Base-by-base conservation (phyloP, 2,797 vertebrate species). In the Cirrhinus mrigala region DNA sequence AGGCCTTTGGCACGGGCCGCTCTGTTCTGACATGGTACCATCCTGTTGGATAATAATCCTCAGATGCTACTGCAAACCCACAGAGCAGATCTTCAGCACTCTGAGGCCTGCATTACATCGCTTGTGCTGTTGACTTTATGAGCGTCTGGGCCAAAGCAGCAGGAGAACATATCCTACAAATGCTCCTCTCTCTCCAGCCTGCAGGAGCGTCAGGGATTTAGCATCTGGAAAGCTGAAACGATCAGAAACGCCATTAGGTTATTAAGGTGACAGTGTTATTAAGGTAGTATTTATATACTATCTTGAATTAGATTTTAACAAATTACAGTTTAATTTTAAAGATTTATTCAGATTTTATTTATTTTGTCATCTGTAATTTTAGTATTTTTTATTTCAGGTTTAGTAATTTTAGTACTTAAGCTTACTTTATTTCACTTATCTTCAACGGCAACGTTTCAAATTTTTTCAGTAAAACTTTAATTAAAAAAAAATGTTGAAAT, bases 21-120 rank as follows among this genome's bases (percentile, higher is more conserved):
- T 82, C 81, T 79, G 86, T 87, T 89, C 85, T 86, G 82, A 89
- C 84, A 89, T 81, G 79, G 66, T 52, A 62, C 82, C 79, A 37
- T 85, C 87, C 83, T 89, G 89, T 81, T 71, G 87, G 81, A 88
- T 79, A 88, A 87, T 85, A 77, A 83, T 80, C 68, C 48, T 87
- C 77, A 70, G 20, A 80, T 40, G 74, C 81, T 84, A 54, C 80
- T 80, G 85, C 81, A 85, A 82, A 88, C 85, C 24, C 71, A 81
- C 76, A 60, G 79, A 81, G 77, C 83, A 78, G 37, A 52, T 48
- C 54, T 78, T 50, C 29, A 68, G 22, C 60, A 68, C 73, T 84
- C 73, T 3, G 58, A 54, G 73, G 60, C 62, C 37, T 76, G 46
- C 54, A 37, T 56, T 77, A 76, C 73, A 68, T 69, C 1, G 14